Evolutionary conservation across 2,888 invertebrate genomes (phyloP).

Genomic region (Laspeyria flexula): DNA sequence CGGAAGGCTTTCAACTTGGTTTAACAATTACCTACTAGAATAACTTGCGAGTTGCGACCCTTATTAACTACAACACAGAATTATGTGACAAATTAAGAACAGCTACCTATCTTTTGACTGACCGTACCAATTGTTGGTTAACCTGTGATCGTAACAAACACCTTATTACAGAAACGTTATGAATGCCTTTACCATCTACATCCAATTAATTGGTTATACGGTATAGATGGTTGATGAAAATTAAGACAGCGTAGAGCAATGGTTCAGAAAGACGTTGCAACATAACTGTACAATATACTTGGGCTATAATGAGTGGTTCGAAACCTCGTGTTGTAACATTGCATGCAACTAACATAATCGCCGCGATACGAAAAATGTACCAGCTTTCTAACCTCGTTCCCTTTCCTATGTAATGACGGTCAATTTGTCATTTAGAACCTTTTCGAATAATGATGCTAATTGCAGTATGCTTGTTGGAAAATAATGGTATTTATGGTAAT

Average conservation of each 20-base stretch:
- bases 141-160: no score
- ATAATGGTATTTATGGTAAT: not conserved
- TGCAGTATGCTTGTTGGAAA: not conserved
- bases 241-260: constrained; percentile 40
- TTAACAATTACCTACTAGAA: no score
- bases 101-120: no score
- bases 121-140: no score
- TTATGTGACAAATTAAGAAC: no score
- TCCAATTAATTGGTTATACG: not conserved
- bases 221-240: constrained; percentile 13
- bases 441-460: constrained; percentile 26
- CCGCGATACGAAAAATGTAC: constrained; percentile 58
- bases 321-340: constrained; percentile 66
- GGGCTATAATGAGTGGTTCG: constrained; percentile 62
- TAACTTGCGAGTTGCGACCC: no score
- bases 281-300: constrained; percentile 58
- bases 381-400: constrained; percentile 74
- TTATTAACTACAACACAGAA: no score
- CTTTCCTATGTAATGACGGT: constrained; percentile 56
- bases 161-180: no score
- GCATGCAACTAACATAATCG: constrained; percentile 56
- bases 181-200: no score
- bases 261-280: constrained; percentile 58
- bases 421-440: constrained; percentile 42
- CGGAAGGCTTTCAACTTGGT: no score